Conservation (phyloP, 2,888 invertebrate species). For the Invenusta paracnida region DNA sequence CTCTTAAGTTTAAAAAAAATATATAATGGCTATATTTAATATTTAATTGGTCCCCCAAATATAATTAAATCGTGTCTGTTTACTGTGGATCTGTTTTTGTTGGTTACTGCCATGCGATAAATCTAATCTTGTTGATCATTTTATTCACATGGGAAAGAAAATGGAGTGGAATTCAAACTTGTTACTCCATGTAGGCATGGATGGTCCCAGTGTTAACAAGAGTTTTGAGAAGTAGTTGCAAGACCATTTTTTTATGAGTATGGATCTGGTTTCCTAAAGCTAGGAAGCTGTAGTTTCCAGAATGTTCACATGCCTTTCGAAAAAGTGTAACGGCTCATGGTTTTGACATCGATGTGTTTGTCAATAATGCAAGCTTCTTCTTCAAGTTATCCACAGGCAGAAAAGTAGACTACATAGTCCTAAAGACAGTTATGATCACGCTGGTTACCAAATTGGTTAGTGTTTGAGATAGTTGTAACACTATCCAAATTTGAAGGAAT, state of each 20-base stretch:
- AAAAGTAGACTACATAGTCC: background rate
- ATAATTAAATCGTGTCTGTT: background rate
- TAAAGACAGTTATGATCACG: conserved; percentile 24
- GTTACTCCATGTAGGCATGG: background rate
- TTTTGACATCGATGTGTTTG: conserved; percentile 14
- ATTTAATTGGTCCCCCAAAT: conserved; percentile 24
- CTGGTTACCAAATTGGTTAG: background rate
- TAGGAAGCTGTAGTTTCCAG: conserved; percentile 24
- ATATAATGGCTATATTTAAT: conserved; percentile 19
- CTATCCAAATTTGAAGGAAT: conserved; percentile 5
- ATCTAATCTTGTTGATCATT: conserved; percentile 5
- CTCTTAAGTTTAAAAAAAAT: conserved; percentile 2
- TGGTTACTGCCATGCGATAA: conserved; percentile 1
- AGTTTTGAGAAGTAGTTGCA: conserved; percentile 20
- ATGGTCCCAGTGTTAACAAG: conserved; percentile 33
- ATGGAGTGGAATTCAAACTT: conserved; percentile 21
- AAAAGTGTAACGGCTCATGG: conserved; percentile 7
- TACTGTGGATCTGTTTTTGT: conserved; percentile 31
- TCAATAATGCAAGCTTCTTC: conserved; percentile 4
- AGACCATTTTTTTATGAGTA: background rate
- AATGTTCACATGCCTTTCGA: conserved; percentile 28
- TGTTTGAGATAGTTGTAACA: conserved; percentile 15
- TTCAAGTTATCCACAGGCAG: conserved; percentile 28
- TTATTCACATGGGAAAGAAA: conserved; percentile 2
- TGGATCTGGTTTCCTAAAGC: background rate